Percentiles rank a stretch among this genome's conserved stretches.
phyloP scores from a whole-genome alignment of 1,140 invertebrate genomes.

The Cydia pomonella region DNA sequence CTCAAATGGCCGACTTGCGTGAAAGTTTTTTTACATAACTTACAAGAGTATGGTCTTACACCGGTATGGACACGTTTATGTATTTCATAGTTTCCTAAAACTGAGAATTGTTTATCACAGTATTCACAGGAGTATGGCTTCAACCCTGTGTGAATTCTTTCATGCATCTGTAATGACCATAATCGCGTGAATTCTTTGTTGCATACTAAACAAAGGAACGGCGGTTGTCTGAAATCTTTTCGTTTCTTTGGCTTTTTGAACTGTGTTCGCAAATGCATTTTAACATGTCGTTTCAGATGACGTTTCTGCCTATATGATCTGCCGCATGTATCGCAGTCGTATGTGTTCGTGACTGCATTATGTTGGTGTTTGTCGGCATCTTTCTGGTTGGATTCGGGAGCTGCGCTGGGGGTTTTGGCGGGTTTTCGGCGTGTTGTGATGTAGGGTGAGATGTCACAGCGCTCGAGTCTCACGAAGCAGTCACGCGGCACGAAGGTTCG shows the following conservation, averaged over 20 bases:
- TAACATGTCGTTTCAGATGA: not conserved
- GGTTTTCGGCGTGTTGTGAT: not conserved
- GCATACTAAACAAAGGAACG: not conserved
- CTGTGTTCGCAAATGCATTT: not conserved
- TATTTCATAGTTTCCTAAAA: not conserved
- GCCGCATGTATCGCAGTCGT: not conserved
- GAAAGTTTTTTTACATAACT: not conserved
- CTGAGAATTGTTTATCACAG: not conserved
- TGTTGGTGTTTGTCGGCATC: not conserved
- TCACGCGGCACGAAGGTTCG: not conserved
- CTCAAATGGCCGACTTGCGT: not conserved
- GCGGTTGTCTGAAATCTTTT: not conserved
- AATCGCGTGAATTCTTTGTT: not conserved
- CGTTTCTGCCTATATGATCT: not conserved
- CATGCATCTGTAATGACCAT: not conserved
- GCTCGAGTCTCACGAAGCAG: constrained; percentile 1
- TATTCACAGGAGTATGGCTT: not conserved
- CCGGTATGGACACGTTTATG: not conserved
- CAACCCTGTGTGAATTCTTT: not conserved
- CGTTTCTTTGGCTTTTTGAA: not conserved
- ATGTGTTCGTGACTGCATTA: not conserved
- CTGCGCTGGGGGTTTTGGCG: not conserved
- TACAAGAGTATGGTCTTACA: not conserved
- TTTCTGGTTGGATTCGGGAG: not conserved
- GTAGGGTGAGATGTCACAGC: not conserved